Evolutionary conservation across 2,797 vertebrate genomes (phyloP), one percentile per base, ranked within the genome.

Genomic region (Threskiornis aethiopicus): DNA sequence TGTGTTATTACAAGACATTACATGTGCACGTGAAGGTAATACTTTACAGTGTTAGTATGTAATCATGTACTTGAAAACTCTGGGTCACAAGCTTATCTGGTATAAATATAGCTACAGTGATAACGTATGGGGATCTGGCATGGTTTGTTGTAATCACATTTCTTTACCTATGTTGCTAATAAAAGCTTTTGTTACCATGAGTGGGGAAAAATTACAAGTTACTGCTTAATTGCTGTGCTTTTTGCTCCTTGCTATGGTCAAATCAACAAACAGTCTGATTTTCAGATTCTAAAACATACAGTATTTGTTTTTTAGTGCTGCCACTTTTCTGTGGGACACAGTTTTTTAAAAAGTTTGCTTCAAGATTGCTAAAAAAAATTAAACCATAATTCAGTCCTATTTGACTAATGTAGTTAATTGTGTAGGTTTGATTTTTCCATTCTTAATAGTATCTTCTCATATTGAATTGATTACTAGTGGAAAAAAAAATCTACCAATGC

Each of bases 151-250:
- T 86, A 94, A 94, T 95, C 92, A 46, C 72, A 87, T 92, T 93
- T 94, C 95, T 93, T 94, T 96, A 97, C 94, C 96, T 96, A 80
- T 92, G 94, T 89, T 94, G 82, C 89, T 96, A 97, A 94, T 89
- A 92, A 96, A 92, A 96, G 92, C 90, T 94, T 79, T 87, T 87
- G 70, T 90, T 96, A 96, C 93, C 73, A 10, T 44, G 52, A 92
- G 67, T 82, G 42, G 66, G 76, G 72, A 66, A 91, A 94, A 96
- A 79, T 62, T 79, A n/a, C 75, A 91, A 77, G 82, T 76, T 89
- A 86, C 69, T 81, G 33, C 31, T 58, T 91, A 81, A 85, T 91
- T 93, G 69, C 16, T 59, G 13, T 93, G 52, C 31, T 64, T 90
- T 89, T 75, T 87, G 17, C 35, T 87, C 39, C 26, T 70, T 82